Base-by-base conservation (phyloP, 2,888 invertebrate genomes). In the Drosophila longiperda region DNA sequence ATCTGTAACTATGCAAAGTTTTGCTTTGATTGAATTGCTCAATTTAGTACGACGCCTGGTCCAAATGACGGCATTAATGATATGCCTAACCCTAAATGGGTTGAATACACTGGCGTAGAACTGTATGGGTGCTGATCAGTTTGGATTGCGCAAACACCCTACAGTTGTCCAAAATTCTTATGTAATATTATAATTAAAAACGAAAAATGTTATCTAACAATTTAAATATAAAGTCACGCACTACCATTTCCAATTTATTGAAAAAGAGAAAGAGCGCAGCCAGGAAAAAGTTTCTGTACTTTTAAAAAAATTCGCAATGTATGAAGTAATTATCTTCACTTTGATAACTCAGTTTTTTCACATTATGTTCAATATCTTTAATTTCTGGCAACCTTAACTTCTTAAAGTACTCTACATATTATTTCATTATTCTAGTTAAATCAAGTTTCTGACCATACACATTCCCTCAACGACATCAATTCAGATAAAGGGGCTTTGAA, bases 1-100 rank as follows among this genome's bases (percentile, higher is more conserved):
- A 48, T 34, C 26, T 50, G 53, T 42, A 67, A 67, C 60, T 66
- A 73, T 65, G 57, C 73, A 70, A 71, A 79, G 77, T 73, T 79
- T 75, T 60, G 69, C 58, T 78, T 64, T 73, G 83, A 85, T 88
- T 87, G 78, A 87, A 83, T 88, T 87, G 80, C 87, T 85, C 82
- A 86, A 89, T 83, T 89, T 87, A 83, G 34, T 64, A 45, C 34
- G 64, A 65, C 69, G 73, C 65, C 65, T 65, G 55, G n/a, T 20
- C 42, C 40, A 64, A 69, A 64, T 72, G 68, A 69, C 69, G 54
- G 49, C 68, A 73, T 70, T 73, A 77, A 78, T 77, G 58, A 54
- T 65, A 61, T 57, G 54, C 65, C 62, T 68, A 80, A 74, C 64
- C 65, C 66, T 54, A 70, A 74, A 80, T 74, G 59, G 54, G 55